Evolutionary conservation across 1,140 invertebrate species (phyloP), one percentile per base, ranked within the genome.

Genomic region (Sycophila sp.): DNA sequence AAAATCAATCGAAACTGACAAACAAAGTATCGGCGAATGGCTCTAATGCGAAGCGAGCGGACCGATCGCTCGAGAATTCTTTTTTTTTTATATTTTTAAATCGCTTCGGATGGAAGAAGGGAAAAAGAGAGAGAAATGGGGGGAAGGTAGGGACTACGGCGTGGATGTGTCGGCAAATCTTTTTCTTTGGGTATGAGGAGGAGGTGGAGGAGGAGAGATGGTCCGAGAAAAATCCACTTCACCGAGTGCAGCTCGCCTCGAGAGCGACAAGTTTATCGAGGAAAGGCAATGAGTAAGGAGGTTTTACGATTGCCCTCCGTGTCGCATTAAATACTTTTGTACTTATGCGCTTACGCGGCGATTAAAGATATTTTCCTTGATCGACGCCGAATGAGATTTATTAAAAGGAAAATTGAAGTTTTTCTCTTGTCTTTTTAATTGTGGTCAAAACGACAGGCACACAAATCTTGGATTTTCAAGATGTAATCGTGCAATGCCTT

Each of bases 221-320:
- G n/a, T 28, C 11, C 19, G 72, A 73, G 69, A 74, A 77, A 75
- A 73, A 79, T 69, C 45, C 75, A 71, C 73, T 66, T 55, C 32
- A 55, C 19, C 15, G 30, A 65, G 60, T 63, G 19, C 42, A 63
- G 24, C 38, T 47, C 40, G 34, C 3, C 38, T 66, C 36, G 51
- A 66, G 64, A 42, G 51, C 51, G 64, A 56, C 28, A 66, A 66
- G 38, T 66, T 66, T 66, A 66, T 66, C 51, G 64, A 56, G 38
- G 19, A 65, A 65, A 55, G 62, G 28, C 49, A 40, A 55, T 65
- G 56, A 55, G 64, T 51, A 64, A 64, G 45, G 38, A 51, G 62
- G 22, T n/a, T 64, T 64, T 51, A 26, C 32, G 19, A 19, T 56
- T 22, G 4, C 34, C 5, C 15, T 19, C 4, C 56, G 22, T 22